phyloP scores from a whole-genome alignment of 2,113 vertebrate species.

The Percina caprodes region DNA sequence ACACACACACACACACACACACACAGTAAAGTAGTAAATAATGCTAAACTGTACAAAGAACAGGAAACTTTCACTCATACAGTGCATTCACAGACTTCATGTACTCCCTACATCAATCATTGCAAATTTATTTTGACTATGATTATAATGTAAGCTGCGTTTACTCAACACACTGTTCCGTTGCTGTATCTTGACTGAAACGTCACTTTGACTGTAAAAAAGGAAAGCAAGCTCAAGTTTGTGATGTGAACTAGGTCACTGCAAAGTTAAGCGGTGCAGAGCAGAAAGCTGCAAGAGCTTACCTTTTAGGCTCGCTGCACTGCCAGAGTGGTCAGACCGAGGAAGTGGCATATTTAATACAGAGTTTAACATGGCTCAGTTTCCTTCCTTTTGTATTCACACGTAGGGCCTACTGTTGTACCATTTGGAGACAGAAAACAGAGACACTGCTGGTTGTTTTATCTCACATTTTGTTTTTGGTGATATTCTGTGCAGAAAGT shows the following conservation, averaged over 20 bases:
- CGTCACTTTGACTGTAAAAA: background rate
- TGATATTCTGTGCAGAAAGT: background rate
- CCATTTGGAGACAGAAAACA: background rate
- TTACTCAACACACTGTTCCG: background rate
- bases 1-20: too few relatives aligned
- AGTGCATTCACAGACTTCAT: background rate
- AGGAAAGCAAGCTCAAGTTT: background rate
- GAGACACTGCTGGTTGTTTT: background rate
- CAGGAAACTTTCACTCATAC: background rate
- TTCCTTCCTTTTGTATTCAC: slow-evolving; percentile 54
- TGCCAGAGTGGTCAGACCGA: slow-evolving; percentile 34
- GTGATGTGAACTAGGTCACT: slow-evolving; percentile 36
- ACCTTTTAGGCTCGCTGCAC: slow-evolving; percentile 38
- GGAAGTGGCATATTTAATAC: slow-evolving; percentile 53
- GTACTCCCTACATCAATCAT: too few relatives aligned
- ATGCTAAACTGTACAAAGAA: background rate
- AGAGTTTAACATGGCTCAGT: slow-evolving; percentile 1
- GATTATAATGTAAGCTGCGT: background rate
- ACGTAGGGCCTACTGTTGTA: background rate
- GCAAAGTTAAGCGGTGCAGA: slow-evolving; percentile 10
- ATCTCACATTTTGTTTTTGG: background rate
- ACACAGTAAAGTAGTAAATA: background rate
- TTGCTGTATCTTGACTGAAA: background rate
- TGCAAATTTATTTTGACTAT: too few relatives aligned
- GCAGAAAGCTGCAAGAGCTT: slow-evolving; percentile 41